Conservation (phyloP, 2,888 invertebrate genomes). For the Melangyna quadrimaculata region DNA sequence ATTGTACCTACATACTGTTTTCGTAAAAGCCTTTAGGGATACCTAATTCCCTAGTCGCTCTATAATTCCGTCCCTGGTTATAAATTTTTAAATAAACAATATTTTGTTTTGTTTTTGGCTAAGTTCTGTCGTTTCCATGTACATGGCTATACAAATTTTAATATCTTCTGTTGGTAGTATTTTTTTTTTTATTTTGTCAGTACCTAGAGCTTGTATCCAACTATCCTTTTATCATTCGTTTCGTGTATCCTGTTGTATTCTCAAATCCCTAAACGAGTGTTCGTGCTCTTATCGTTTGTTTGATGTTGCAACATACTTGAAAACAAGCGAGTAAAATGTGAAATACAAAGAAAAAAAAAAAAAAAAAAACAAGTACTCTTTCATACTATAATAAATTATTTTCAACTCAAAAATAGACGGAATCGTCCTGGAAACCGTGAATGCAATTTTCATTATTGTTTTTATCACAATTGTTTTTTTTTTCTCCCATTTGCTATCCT, state of each 20-base stretch:
- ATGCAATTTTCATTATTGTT: slow-evolving; percentile 69
- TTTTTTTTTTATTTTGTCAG: not conserved
- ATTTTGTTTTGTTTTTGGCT: not conserved
- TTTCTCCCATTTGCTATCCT: slow-evolving; percentile 12
- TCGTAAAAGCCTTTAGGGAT: not conserved
- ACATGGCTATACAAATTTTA: slow-evolving; percentile 14
- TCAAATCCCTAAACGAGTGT: slow-evolving; percentile 44
- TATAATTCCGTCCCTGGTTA: slow-evolving; percentile 2
- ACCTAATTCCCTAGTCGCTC: not conserved
- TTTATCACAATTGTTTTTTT: slow-evolving; percentile 31
- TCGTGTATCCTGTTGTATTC: slow-evolving; percentile 20
- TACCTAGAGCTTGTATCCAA: not conserved
- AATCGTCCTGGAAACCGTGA: slow-evolving; percentile 30
- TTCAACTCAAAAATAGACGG: slow-evolving; percentile 47
- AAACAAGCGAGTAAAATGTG: not conserved
- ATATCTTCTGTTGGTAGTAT: slow-evolving; percentile 32
- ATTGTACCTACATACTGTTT: no score
- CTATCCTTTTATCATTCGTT: slow-evolving; percentile 12
- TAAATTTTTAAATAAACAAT: slow-evolving; percentile 6
- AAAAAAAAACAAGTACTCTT: slow-evolving; percentile 23
- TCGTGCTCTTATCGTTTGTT: slow-evolving; percentile 27
- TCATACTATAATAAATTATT: slow-evolving; percentile 60
- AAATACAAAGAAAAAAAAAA: slow-evolving; percentile 2
- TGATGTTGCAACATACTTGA: not conserved
- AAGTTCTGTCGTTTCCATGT: not conserved